phyloP scores from a whole-genome alignment of 2,797 vertebrate species.

The Danio jaintianensis region DNA sequence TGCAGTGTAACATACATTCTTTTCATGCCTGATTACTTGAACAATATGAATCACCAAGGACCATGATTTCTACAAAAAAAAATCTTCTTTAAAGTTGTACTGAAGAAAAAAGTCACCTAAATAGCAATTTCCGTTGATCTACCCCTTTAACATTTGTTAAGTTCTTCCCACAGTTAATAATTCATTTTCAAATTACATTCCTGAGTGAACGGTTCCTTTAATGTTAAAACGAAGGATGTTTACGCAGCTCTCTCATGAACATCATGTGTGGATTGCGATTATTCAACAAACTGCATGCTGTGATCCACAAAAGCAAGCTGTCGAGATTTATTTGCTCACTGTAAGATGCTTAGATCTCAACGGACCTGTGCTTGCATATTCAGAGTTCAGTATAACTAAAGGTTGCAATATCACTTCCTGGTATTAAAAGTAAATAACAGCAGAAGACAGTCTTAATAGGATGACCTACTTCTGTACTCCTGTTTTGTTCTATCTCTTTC shows the following conservation, averaged over 20 bases:
- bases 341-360: background rate
- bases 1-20: too few species aligned
- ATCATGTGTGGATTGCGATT: slow-evolving; percentile 10
- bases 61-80: too few species aligned
- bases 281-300: slow-evolving; percentile 18
- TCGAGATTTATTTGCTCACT: background rate
- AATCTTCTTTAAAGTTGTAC: too few species aligned
- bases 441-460: slow-evolving; percentile 13
- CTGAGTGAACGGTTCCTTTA: background rate
- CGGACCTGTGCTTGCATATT: slow-evolving; percentile 12
- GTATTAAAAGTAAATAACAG: slow-evolving; percentile 36
- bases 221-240: too few species aligned
- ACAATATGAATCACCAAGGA: too few species aligned
- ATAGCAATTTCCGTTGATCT: too few species aligned
- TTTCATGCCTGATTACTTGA: too few species aligned
- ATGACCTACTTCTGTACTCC: background rate
- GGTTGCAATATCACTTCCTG: slow-evolving; percentile 21
- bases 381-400: slow-evolving; percentile 28
- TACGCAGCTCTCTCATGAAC: background rate
- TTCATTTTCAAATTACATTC: too few species aligned
- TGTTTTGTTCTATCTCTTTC: background rate
- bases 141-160: background rate
- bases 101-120: too few species aligned
- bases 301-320: background rate
- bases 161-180: background rate